phyloP scores from a whole-genome alignment of 1,140 invertebrate genomes.

The Tetramorium simillimum region DNA sequence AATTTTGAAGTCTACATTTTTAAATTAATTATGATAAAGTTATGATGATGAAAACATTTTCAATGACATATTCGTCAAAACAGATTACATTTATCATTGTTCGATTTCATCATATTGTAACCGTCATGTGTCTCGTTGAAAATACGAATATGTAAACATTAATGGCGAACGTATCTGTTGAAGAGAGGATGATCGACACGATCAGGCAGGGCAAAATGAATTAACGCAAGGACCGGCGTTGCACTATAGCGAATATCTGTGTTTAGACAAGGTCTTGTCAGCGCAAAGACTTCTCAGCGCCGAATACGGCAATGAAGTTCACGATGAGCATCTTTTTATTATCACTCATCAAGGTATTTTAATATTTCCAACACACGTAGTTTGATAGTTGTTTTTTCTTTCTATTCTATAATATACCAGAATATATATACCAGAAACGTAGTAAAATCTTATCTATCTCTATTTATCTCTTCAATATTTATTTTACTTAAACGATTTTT shows the following conservation, averaged over 20 bases:
- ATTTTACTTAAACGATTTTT: not conserved
- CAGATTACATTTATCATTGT: conserved; percentile 12
- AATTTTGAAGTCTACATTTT: not conserved
- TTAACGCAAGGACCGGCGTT: conserved; percentile 89
- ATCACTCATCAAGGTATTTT: conserved; percentile 97
- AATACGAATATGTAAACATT: not conserved
- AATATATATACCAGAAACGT: no score
- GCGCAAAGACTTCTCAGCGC: conserved; percentile 94
- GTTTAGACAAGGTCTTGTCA: conserved; percentile 95
- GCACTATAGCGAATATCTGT: conserved; percentile 94
- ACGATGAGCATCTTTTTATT: conserved; percentile 99
- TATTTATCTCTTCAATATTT: not conserved
- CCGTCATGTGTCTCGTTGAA: not conserved
- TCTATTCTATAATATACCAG: not conserved
- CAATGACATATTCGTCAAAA: not conserved
- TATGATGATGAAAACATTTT: not conserved
- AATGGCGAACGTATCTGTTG: conserved; percentile 34
- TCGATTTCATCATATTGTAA: not conserved
- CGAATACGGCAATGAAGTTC: conserved; percentile 89
- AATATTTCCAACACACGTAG: no score
- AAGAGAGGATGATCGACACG: conserved; percentile 83
- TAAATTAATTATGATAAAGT: not conserved
- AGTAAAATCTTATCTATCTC: not conserved
- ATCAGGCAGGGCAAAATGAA: conserved; percentile 75
- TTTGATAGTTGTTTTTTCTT: not conserved